These are phyloP conservation scores for Coracopsis vasa DNA, from an alignment of 2,113 vertebrate species.

Conservation along the genomic window DNA sequence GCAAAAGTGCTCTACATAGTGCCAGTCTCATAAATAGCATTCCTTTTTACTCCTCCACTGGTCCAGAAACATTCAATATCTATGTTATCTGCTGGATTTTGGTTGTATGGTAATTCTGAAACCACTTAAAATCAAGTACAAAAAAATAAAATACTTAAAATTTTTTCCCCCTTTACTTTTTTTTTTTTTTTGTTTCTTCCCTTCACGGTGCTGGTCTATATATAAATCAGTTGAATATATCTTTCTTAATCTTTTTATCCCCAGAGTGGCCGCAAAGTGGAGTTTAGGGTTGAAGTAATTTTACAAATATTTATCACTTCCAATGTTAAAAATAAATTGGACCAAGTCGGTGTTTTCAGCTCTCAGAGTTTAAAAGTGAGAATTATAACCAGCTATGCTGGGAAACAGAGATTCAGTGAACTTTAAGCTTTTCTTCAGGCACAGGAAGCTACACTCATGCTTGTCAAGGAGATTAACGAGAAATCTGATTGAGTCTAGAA, in stretches of 20 bases:
- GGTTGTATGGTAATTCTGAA: neutral
- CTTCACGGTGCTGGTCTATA: neutral
- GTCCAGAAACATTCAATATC: neutral
- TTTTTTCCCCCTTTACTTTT: neutral
- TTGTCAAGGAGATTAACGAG: slow-evolving; percentile 61
- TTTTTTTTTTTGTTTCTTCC: neutral
- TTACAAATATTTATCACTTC: slow-evolving; percentile 3
- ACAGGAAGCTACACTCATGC: slow-evolving; percentile 40
- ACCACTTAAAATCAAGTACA: neutral
- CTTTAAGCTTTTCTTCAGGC: slow-evolving; percentile 42
- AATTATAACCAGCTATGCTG: slow-evolving; percentile 21
- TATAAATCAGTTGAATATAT: neutral
- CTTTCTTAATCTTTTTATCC: neutral
- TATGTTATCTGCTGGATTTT: neutral
- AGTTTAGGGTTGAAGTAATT: neutral
- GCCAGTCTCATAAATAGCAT: neutral
- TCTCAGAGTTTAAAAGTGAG: slow-evolving; percentile 10
- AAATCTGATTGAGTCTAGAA: slow-evolving; percentile 64
- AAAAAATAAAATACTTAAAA: neutral
- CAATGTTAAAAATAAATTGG: slow-evolving; percentile 2
- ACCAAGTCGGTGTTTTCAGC: neutral
- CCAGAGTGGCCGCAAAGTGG: neutral
- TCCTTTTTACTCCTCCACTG: neutral
- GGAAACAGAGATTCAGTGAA: neutral
- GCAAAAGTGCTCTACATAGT: neutral